Evolutionary conservation across 2,113 vertebrate species (phyloP), one percentile per base, ranked within the genome.

Genomic region (Myocastor coypus): DNA sequence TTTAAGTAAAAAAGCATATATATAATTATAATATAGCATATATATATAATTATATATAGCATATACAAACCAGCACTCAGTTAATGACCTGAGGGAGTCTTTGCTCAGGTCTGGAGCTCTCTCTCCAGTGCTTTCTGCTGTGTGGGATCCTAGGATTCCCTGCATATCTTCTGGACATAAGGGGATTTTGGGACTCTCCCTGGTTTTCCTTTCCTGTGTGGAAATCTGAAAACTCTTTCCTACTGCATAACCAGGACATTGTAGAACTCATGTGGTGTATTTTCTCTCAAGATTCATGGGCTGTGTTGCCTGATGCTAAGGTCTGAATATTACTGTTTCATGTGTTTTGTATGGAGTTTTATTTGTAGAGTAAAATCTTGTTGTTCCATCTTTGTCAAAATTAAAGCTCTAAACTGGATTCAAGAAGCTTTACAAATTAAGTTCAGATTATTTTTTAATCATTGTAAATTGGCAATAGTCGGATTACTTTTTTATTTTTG

Each of bases 401-500:
- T 90, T 86, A 92, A 82, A 90, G 40, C 16, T 75, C n/a, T n/a
- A n/a, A n/a, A n/a, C n/a, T n/a, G n/a, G n/a, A n/a, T n/a, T n/a
- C n/a, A n/a, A n/a, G n/a, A n/a, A n/a, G n/a, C n/a, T n/a, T n/a
- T n/a, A n/a, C n/a, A n/a, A n/a, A n/a, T n/a, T n/a, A n/a, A n/a
- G n/a, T n/a, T n/a, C n/a, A n/a, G n/a, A 93, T 40, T 77, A 80
- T 98, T 97, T 96, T 97, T 96, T 81, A 93, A n/a, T 97, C 52
- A 93, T 90, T 42, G 66, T 83, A 92, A 93, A 83, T 94, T 66
- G 64, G 42, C 94, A 97, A 87, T 55, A 96, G 61, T 94, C 94
- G 94, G 94, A 78, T 89, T 96, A 63, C 68, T 92, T 94, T 34
- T 93, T n/a, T n/a, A n/a, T n/a, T n/a, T n/a, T n/a, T n/a, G 71